Base-by-base conservation (phyloP, 1,140 invertebrate species). In the Nomia melanderi region DNA sequence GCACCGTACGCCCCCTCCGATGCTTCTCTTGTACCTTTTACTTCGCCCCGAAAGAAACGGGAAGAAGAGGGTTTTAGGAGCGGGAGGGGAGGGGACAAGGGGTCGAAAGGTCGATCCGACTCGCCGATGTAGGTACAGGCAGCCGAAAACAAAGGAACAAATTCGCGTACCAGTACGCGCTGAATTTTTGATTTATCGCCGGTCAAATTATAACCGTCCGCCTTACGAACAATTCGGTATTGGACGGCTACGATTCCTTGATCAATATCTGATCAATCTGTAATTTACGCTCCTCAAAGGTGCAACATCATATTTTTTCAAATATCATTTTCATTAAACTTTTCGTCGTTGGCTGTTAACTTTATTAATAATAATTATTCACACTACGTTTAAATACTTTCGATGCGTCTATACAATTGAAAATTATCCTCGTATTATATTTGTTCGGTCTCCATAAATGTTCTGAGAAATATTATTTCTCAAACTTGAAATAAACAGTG, bases 61-160 rank as follows among this genome's bases (percentile, higher is more conserved):
- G 66, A 41, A 78, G 50, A 81, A 65, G 79, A 83, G 60, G 79
- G 74, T 83, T 83, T 82, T 79, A 77, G 86, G 41, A 17, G n/a
- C n/a, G n/a, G n/a, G n/a, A n/a, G n/a, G n/a, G n/a, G n/a, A n/a
- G n/a, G n/a, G n/a, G n/a, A n/a, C n/a, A n/a, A n/a, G 82, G 83
- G 90, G 89, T 90, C 90, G 81, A 80, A n/a, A 90, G 90, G 90
- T 90, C 85, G 87, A 86, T 85, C 81, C 83, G 84, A 84, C 86
- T 82, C 70, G 77, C 77, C 80, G 77, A 76, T 81, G 74, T 76
- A 76, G 72, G 77, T 70, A 75, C 78, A 60, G 62, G 64, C 83
- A 63, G 56, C 56, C 76, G 71, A 77, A 73, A 77, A 71, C 62
- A 86, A 88, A 87, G 75, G 75, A 86, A 84, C 77, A 71, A 78